Base-by-base conservation (phyloP, 2,888 invertebrate genomes). In the Eupeodes latifasciatus region DNA sequence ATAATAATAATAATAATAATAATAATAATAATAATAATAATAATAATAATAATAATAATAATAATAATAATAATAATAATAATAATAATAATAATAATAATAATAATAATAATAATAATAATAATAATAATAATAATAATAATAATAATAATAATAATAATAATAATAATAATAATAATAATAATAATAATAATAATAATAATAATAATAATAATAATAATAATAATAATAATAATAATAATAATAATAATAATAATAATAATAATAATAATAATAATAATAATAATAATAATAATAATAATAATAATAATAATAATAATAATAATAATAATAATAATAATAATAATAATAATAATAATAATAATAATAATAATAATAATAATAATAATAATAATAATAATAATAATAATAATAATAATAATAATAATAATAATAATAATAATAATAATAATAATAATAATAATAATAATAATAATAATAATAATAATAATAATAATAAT, bases 91-190 rank as follows among this genome's bases (percentile, higher is more conserved):
- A 62, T 27, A 62, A 62, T 62, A 62, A 62, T 40, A 36, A 40
- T 40, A 40, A 62, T 62, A 62, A 62, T 62, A 62, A 62, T 62
- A 62, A 62, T 62, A 62, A 62, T 62, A 62, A 62, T 62, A 62
- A 62, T 62, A 62, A 62, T 62, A 62, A 62, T 62, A 62, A 62
- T 62, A 62, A 62, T 62, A 62, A 66, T 66, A 66, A 64, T 59
- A 59, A 59, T 59, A 59, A 59, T 59, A 59, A 59, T 6, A 59
- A 59, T 5, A 59, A 59, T 59, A 59, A 59, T 59, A 59, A 59
- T 59, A 59, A 59, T 59, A 59, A 7, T 59, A 59, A 59, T 59
- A 59, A 59, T 59, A 59, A 59, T 59, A 59, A 59, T 59, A 59
- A 59, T 59, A 59, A 59, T 59, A 59, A 59, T 59, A 59, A 59